Evolutionary conservation across 2,797 vertebrate species (phyloP).

Genomic region (Lepus oiostolus): DNA sequence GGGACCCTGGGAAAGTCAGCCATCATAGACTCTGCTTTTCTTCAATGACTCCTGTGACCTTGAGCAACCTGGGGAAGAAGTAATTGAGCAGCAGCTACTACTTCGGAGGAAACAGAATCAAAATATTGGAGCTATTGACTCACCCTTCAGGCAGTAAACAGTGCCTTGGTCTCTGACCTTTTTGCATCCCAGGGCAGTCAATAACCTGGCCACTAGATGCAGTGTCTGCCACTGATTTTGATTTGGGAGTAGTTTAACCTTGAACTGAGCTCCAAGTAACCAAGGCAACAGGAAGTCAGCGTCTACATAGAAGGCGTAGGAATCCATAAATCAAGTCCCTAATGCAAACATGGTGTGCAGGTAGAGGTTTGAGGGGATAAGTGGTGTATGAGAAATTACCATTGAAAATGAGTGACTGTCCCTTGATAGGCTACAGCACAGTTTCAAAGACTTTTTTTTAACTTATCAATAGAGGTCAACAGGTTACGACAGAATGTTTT

Average conservation of each 20-base stretch:
- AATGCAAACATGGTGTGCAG: conserved; percentile 92
- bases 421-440: conserved; percentile 86
- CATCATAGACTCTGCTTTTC: conserved; percentile 71
- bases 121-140: conserved; percentile 91
- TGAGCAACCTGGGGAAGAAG: conserved; percentile 86
- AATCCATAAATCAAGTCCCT: conserved; percentile 93
- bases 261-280: conserved; percentile 91
- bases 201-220: conserved; percentile 88
- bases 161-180: conserved; percentile 91
- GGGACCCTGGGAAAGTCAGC: conserved; percentile 72
- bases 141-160: conserved; percentile 87
- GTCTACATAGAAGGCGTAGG: conserved; percentile 85
- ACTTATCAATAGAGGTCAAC: conserved; percentile 88
- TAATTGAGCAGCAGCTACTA: conserved; percentile 86
- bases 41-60: conserved; percentile 86
- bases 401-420: conserved; percentile 90
- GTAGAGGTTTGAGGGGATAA: conserved; percentile 91
- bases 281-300: conserved; percentile 91
- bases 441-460: conserved; percentile 82
- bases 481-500: conserved; percentile 87
- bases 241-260: conserved; percentile 91
- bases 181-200: conserved; percentile 89
- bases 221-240: conserved; percentile 87
- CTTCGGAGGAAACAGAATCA: conserved; percentile 87
- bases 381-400: conserved; percentile 91